Conservation (phyloP, 2,797 vertebrate species). For the Chaetophractus vellerosus region DNA sequence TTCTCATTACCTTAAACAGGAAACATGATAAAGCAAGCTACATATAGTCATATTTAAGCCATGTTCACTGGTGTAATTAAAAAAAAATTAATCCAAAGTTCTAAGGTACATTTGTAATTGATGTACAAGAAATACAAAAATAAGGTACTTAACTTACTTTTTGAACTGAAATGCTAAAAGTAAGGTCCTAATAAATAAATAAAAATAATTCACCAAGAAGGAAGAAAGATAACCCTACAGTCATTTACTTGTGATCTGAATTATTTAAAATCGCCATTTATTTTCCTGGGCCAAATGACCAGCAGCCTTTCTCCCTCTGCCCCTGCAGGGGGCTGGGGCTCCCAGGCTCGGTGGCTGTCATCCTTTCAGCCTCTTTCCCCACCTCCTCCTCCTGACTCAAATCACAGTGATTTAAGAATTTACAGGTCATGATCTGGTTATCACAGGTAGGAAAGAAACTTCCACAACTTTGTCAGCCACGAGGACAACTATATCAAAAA, state of each 20-base stretch:
- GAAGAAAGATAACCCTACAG: background rate
- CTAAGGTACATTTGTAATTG: background rate
- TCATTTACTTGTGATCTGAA: background rate
- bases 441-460: background rate
- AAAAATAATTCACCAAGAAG: background rate
- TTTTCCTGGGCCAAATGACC: fast-evolving
- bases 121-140: background rate
- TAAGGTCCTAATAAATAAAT: background rate
- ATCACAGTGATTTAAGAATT: background rate
- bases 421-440: background rate
- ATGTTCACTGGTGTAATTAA: background rate
- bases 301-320: background rate
- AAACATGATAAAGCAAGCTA: background rate
- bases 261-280: background rate
- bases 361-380: background rate
- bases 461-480: background rate
- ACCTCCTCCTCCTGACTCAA: background rate
- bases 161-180: conserved; percentile 17
- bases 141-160: background rate
- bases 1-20: conserved; percentile 63
- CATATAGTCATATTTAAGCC: background rate
- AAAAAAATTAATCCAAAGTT: background rate
- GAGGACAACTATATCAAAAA: background rate
- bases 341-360: too few species aligned
- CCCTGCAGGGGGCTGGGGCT: background rate